Conservation (phyloP, 92 coral and sea anemone species). For the Zoanthus sansibaricus region DNA sequence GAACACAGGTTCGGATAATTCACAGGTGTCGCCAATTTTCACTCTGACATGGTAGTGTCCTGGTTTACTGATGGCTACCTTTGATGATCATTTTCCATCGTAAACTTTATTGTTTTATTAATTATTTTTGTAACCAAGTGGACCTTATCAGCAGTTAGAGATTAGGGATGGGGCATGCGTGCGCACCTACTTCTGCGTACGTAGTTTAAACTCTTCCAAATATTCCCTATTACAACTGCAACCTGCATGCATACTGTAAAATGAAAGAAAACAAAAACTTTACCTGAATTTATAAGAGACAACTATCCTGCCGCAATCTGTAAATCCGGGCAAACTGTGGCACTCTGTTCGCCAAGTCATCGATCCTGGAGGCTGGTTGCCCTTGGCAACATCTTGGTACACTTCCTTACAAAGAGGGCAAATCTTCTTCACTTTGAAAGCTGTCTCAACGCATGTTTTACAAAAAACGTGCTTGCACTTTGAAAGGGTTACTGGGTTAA, state of each 20-base stretch:
- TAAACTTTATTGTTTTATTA: no score
- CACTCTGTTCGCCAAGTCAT: conserved; percentile 55
- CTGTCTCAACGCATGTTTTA: conserved; percentile 58
- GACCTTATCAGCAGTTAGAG: no score
- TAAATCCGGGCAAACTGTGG: conserved; percentile 68
- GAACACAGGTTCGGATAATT: no score
- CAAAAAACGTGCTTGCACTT: conserved; percentile 79
- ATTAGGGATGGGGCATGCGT: no score
- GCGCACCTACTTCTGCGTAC: no score
- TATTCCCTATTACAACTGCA: no score
- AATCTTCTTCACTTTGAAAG: conserved; percentile 13
- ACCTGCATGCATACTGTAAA: not conserved
- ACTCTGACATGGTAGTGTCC: no score
- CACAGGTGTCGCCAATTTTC: no score
- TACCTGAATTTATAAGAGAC: conserved; percentile 54
- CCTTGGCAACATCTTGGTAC: not conserved
- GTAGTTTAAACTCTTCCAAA: no score
- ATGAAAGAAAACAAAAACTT: not conserved
- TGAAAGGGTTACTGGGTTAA: conserved; percentile 65
- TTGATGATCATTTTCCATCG: no score
- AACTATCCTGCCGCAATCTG: conserved; percentile 46
- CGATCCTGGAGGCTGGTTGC: conserved; percentile 52
- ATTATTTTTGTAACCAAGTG: no score
- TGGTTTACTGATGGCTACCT: no score
- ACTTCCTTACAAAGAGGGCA: conserved; percentile 69